Conservation (phyloP, 2,888 invertebrate species). For the Cataglyphis cursor region DNA sequence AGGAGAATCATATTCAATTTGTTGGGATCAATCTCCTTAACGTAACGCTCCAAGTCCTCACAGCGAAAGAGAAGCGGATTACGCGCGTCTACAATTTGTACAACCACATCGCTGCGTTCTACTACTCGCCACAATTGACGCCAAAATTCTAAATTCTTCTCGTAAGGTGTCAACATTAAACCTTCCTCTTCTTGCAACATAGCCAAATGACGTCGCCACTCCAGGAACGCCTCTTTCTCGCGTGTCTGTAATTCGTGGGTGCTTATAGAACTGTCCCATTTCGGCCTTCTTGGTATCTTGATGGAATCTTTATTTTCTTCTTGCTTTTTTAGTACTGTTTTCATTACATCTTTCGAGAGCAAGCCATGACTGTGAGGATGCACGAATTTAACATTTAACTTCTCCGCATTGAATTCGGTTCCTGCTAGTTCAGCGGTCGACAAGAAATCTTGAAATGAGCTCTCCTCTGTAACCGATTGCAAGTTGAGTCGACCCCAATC, state of each 20-base stretch:
- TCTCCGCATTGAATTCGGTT: conserved; percentile 97
- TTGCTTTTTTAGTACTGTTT: conserved; percentile 88
- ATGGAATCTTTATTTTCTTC: conserved; percentile 89
- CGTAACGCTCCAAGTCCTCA: conserved; percentile 96
- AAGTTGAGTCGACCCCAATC: conserved; percentile 97
- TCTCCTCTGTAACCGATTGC: conserved; percentile 97
- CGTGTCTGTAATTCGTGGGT: conserved; percentile 93
- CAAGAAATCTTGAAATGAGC: conserved; percentile 98
- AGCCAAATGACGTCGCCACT: conserved; percentile 96
- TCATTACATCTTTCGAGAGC: conserved; percentile 89
- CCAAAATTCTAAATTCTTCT: conserved; percentile 99
- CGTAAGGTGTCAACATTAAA: conserved; percentile 97
- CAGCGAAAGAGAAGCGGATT: conserved; percentile 98
- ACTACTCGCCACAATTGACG: conserved; percentile 99
- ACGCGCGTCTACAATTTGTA: conserved; percentile 98
- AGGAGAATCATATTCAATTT: conserved; percentile 95
- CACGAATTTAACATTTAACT: conserved; percentile 93
- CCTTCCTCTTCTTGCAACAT: conserved; percentile 93
- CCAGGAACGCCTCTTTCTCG: conserved; percentile 95
- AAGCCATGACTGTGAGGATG: conserved; percentile 89
- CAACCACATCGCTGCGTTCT: conserved; percentile 97
- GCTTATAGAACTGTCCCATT: conserved; percentile 92
- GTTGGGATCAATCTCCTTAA: conserved; percentile 91
- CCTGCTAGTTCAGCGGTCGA: conserved; percentile 98
- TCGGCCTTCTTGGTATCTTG: conserved; percentile 95